Base-by-base conservation (phyloP, 2,797 vertebrate species). In the Mormyrops attenuatus region DNA sequence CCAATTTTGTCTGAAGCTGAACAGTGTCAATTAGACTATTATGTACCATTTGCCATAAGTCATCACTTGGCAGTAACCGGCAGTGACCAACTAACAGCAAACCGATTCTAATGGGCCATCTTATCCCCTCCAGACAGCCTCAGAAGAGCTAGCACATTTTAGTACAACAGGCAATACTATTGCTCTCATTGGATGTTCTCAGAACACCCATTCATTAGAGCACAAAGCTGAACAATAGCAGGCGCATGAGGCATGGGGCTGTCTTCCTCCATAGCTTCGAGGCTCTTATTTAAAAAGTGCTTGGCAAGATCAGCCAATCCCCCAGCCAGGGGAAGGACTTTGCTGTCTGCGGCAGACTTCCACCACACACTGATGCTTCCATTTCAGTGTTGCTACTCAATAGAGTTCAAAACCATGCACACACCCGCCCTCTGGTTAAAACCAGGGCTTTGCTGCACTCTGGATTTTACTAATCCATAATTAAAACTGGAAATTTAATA, bases 141-240 rank as follows among this genome's bases (percentile, higher is more conserved):
- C 17, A 80, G 73, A 44, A 20, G 17, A 41, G 20, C 17, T 47
- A 20, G 77, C 0, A 57, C 55, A 57, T 20, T 57, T 57, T 57
- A 17, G 55, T 44, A 82, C 77, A 47, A 82, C 20, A 44, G 17
- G 8, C 38, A 82, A 82, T 82, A 82, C 77, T 47, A 82, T 41
- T 73, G 66, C 66, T 38, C 30, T 73, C 66, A 73, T 38, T 17
- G 41, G 77, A 82, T 47, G 38, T 47, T 41, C 17, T 82, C 2
- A 41, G 38, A 44, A 44, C 77, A 44, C 20, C 77, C 77, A 44
- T 82, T 20, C 77, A 41, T 82, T 82, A 82, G 5, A 82, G 20
- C 41, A 82, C 77, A 82, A 44, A 47, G 77, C 77, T 82, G 20
- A 82, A 82, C 77, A 82, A 82, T 47, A 82, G 77, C 77, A 82